Evolutionary conservation across 2,113 vertebrate genomes (phyloP).

Genomic region (Anguilla rostrata): DNA sequence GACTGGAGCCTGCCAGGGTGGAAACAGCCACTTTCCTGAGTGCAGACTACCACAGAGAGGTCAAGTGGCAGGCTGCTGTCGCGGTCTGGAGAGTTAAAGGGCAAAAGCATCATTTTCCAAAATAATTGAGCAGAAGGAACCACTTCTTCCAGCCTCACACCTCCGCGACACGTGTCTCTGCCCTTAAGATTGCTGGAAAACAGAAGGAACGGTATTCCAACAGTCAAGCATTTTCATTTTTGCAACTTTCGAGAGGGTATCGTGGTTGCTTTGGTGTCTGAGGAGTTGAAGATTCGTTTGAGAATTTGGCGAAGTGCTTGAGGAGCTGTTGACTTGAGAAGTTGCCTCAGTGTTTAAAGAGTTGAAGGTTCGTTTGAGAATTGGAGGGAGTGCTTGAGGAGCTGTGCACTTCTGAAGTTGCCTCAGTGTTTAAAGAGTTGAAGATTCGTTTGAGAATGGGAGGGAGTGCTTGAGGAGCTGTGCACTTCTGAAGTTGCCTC

Average conservation of each 20-base stretch:
- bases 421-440: too few species aligned
- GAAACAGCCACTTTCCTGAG: background rate
- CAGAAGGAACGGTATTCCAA: background rate
- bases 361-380: too few species aligned
- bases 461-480: too few species aligned
- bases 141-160: background rate
- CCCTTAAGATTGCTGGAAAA: background rate
- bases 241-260: too few species aligned
- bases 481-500: too few species aligned
- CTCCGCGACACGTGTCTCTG: background rate
- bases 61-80: background rate
- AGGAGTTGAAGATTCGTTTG: background rate
- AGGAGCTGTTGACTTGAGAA: too few species aligned
- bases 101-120: conserved; percentile 9
- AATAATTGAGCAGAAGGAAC: conserved; percentile 18
- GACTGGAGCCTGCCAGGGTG: background rate
- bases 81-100: background rate
- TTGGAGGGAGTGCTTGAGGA: too few species aligned
- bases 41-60: background rate
- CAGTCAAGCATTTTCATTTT: background rate
- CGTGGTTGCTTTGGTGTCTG: background rate
- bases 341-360: too few species aligned
- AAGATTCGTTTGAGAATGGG: too few species aligned
- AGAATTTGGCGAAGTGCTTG: too few species aligned
- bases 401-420: too few species aligned